Evolutionary conservation across 2,797 vertebrate genomes (phyloP), one percentile per base, ranked within the genome.

Genomic region (Pipistrellus pipistrellus): DNA sequence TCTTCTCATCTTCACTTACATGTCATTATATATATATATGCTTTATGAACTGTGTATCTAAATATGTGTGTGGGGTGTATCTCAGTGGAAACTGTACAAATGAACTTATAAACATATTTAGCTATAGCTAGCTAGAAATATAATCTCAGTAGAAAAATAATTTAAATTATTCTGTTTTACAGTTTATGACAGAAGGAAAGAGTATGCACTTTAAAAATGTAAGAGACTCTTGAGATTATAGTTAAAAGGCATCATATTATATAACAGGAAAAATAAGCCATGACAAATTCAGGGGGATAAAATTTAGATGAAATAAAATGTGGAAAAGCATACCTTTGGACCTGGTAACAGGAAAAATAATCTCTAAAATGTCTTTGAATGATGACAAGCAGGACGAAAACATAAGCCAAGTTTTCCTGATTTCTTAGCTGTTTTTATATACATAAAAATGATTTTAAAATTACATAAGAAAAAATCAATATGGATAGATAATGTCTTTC

Each of bases 331-430:
- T 68, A 41, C 10, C 64, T 62, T 14, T 68, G 51, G 51, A 81
- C 21, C 55, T 27, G 35, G 4, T 46, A 75, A 53, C 3, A 73
- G 38, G 46, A 85, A 85, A 95, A 95, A 90, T 51, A 72, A 68
- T 75, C 59, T 94, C 46, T 68, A 53, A 91, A 15, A 12, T 80
- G 27, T 46, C 66, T 82, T 44, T 82, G 71, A 88, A 78, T 53
- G 55, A 71, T n/a, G 2, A 94, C 48, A 95, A 93, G 53, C 30
- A 93, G 44, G 94, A 93, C 32, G 88, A 93, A 83, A 92, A 84
- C 30, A 89, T 73, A 90, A 76, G 55, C 10, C 32, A 68, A 86
- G 73, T 83, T 71, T 23, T 55, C 77, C 77, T 53, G 21, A 93
- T 94, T 84, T 75, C 30, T 30, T 46, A 81, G 73, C 62, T 66